phyloP scores from a whole-genome alignment of 2,113 vertebrate genomes.

The Platichthys flesus region DNA sequence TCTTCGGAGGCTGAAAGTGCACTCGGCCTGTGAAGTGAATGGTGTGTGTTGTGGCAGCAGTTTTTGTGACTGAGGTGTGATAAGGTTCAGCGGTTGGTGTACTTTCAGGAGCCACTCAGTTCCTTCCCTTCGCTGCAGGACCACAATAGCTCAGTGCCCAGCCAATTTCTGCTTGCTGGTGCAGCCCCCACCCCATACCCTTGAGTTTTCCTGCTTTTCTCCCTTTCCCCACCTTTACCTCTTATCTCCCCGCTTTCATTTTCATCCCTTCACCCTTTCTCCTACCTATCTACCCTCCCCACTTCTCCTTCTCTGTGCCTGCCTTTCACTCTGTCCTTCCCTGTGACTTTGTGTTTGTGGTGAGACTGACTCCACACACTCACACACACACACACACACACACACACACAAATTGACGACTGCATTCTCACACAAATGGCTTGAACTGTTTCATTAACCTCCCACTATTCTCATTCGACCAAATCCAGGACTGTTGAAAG shows the following conservation, averaged over 20 bases:
- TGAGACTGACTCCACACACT: conserved; percentile 22
- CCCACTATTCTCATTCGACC: conserved; percentile 50
- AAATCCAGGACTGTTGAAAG: conserved; percentile 42
- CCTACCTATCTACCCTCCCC: conserved; percentile 37
- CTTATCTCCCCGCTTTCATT: conserved; percentile 44
- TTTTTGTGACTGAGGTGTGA: conserved; percentile 40
- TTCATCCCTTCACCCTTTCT: conserved; percentile 21
- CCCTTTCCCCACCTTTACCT: conserved; percentile 4
- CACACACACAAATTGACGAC: conserved; percentile 12
- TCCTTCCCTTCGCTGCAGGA: conserved; percentile 24
- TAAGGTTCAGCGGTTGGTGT: conserved; percentile 40
- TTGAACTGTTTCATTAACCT: conserved; percentile 74
- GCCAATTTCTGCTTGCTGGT: conserved; percentile 38
- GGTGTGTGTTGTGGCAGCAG: conserved; percentile 20
- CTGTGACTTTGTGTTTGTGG: conserved; percentile 50
- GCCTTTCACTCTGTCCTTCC: conserved; percentile 42
- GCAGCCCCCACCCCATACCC: conserved; percentile 21
- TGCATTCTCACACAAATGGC: conserved; percentile 20
- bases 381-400: conserved; percentile 14
- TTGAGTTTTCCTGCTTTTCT: conserved; percentile 15
- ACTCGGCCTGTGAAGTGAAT: conserved; percentile 5
- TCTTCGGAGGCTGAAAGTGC: conserved; percentile 34
- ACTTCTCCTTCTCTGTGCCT: conserved; percentile 31
- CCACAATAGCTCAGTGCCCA: conserved; percentile 52
- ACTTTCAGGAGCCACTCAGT: conserved; percentile 33